Evolutionary conservation across 2,888 invertebrate genomes (phyloP).

Genomic region (Agrochola litura): DNA sequence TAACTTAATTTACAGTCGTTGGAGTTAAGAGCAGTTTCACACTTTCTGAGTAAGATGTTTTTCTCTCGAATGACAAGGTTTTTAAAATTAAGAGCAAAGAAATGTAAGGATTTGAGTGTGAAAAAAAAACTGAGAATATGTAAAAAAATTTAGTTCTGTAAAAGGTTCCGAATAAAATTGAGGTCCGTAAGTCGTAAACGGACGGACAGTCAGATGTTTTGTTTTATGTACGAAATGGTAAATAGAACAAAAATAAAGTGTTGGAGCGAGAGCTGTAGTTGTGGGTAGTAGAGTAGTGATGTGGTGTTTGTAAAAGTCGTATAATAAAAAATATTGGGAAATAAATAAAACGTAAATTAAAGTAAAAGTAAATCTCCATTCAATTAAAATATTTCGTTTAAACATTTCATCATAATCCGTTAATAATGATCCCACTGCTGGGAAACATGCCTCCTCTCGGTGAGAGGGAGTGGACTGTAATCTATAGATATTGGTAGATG

Average conservation of each 20-base stretch:
- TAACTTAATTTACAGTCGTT: constrained; percentile 51
- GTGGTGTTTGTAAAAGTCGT: background rate
- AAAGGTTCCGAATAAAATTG: constrained; percentile 47
- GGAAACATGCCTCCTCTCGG: too few relatives aligned
- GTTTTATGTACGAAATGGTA: constrained; percentile 64
- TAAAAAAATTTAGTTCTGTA: constrained; percentile 11
- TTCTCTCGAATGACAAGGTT: constrained; percentile 16
- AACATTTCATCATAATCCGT: background rate
- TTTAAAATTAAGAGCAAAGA: constrained; percentile 16
- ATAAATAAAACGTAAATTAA: background rate
- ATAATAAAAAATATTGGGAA: background rate
- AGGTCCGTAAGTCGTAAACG: constrained; percentile 60
- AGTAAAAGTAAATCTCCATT: background rate
- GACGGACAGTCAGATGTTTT: constrained; percentile 52
- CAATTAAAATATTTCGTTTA: background rate
- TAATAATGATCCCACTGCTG: too few relatives aligned
- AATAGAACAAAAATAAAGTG: constrained; percentile 54
- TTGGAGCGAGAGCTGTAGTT: constrained; percentile 18
- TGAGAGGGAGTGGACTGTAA: too few relatives aligned
- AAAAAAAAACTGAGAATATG: background rate
- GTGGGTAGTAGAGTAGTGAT: constrained; percentile 14
- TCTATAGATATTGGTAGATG: too few relatives aligned
- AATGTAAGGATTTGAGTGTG: background rate
- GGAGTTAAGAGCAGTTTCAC: constrained; percentile 33
- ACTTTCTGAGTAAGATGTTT: constrained; percentile 33